These are phyloP conservation scores for Tenrec ecaudatus DNA, from an alignment of 2,113 vertebrate species.

Conservation along the genomic window DNA sequence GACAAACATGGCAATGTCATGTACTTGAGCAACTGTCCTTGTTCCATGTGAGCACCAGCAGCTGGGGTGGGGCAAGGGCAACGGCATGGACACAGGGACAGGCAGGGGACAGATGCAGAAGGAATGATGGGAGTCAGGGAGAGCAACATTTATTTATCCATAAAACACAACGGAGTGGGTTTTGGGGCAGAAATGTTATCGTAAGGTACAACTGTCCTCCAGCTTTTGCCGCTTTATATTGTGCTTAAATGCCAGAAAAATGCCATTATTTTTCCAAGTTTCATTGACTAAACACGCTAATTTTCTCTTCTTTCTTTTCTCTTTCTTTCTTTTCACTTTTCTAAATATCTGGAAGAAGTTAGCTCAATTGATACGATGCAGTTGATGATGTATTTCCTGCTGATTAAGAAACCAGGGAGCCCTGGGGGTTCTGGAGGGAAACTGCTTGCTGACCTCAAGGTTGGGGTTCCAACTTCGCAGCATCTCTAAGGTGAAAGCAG, in stretches of 20 bases:
- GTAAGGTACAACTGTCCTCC: conserved; percentile 74
- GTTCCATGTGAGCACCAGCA: conserved; percentile 46
- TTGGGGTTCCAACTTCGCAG: too few relatives aligned
- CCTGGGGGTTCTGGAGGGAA: too few relatives aligned
- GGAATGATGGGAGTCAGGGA: not conserved
- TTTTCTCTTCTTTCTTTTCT: conserved; percentile 37
- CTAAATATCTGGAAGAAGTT: conserved; percentile 63
- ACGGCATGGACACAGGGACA: not conserved
- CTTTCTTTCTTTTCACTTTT: not conserved
- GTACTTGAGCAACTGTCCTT: conserved; percentile 25
- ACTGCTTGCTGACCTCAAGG: too few relatives aligned
- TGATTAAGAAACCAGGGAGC: not conserved
- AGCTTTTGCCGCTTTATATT: conserved; percentile 74
- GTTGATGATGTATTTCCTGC: conserved; percentile 56
- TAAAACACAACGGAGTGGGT: conserved; percentile 72
- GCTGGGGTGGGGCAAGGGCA: not conserved
- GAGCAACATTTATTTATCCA: conserved; percentile 67
- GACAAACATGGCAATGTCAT: conserved; percentile 50
- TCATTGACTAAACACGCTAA: conserved; percentile 79
- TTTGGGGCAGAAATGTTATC: conserved; percentile 76
- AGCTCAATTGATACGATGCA: conserved; percentile 52
- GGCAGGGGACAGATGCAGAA: conserved; percentile 13
- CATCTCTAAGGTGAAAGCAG: too few relatives aligned
- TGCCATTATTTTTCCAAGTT: conserved; percentile 78
- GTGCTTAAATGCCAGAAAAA: conserved; percentile 77